A percentile compares a stretch with the other conserved stretches of the same genome.
These are phyloP conservation scores for Rhodinocichla rosea DNA, from an alignment of 2,113 vertebrate genomes.

Conservation along the genomic window DNA sequence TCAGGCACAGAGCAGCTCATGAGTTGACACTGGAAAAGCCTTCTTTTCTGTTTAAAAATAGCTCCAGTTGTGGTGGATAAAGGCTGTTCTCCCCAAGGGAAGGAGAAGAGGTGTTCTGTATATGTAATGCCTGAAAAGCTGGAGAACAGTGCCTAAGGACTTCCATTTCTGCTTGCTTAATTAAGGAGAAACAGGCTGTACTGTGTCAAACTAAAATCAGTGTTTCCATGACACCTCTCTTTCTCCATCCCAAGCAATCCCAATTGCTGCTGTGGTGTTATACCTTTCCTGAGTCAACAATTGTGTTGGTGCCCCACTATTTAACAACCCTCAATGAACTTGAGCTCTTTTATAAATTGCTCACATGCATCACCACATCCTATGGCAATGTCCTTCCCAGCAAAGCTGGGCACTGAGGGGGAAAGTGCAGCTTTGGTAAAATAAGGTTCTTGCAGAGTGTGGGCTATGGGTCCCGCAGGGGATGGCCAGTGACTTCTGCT, in stretches of 20 bases:
- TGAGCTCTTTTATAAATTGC: background rate
- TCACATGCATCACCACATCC: background rate
- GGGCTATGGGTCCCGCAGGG: background rate
- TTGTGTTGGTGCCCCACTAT: background rate
- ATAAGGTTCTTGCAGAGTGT: background rate
- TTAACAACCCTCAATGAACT: background rate
- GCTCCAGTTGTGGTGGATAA: background rate
- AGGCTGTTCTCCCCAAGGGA: background rate
- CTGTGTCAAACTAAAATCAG: background rate
- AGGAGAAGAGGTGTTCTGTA: background rate
- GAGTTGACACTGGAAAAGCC: background rate
- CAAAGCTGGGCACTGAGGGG: background rate
- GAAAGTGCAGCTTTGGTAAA: background rate
- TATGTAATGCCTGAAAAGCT: background rate
- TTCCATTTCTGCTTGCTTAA: background rate
- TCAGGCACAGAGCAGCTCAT: background rate
- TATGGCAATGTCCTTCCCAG: accelerated
- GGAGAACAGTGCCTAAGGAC: background rate
- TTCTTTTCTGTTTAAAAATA: background rate
- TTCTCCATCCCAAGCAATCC: background rate
- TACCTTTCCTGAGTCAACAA: background rate
- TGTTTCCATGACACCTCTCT: background rate
- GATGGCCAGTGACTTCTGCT: background rate
- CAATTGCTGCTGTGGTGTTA: background rate
- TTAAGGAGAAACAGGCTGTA: background rate